phyloP scores from a whole-genome alignment of 1,140 invertebrate genomes.

The Euschistus heros region DNA sequence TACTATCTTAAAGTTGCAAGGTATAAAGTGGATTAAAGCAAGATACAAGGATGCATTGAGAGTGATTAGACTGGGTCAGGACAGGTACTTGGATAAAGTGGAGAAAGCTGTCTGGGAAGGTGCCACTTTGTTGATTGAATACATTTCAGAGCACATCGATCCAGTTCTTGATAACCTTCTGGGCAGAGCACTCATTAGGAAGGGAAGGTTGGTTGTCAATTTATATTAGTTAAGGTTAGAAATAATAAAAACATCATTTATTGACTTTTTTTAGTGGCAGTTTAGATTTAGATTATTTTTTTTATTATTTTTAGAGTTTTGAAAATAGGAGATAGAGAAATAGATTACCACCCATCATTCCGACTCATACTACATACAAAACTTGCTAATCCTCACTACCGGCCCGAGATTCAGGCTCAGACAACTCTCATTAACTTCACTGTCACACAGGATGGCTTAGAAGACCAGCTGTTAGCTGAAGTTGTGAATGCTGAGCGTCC shows the following conservation, averaged over 20 bases:
- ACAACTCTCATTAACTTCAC: constrained; percentile 92
- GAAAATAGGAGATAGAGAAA: constrained; percentile 83
- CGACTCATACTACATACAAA: constrained; percentile 87
- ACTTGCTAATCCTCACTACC: constrained; percentile 89
- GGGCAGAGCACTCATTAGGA: constrained; percentile 78
- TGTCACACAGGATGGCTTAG: constrained; percentile 81
- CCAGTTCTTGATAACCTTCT: constrained; percentile 81
- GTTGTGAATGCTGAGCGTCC: constrained; percentile 89
- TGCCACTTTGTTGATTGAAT: constrained; percentile 65
- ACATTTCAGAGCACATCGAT: constrained; percentile 79
- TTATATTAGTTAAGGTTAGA: not conserved
- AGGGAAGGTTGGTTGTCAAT: constrained; percentile 44
- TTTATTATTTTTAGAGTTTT: constrained; percentile 41
- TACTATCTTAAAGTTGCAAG: constrained; percentile 45
- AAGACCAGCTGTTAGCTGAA: constrained; percentile 86
- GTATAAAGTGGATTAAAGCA: constrained; percentile 92
- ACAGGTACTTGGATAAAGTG: constrained; percentile 72
- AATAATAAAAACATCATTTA: too few species aligned
- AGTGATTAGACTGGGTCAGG: constrained; percentile 65
- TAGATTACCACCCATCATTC: constrained; percentile 76
- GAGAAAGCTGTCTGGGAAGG: constrained; percentile 71
- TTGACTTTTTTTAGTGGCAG: not conserved
- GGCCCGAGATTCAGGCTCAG: constrained; percentile 93
- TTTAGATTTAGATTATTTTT: not conserved
- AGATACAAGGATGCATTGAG: constrained; percentile 59